phyloP scores from a whole-genome alignment of 2,797 vertebrate species.

The Pangasius sanitwongsei region DNA sequence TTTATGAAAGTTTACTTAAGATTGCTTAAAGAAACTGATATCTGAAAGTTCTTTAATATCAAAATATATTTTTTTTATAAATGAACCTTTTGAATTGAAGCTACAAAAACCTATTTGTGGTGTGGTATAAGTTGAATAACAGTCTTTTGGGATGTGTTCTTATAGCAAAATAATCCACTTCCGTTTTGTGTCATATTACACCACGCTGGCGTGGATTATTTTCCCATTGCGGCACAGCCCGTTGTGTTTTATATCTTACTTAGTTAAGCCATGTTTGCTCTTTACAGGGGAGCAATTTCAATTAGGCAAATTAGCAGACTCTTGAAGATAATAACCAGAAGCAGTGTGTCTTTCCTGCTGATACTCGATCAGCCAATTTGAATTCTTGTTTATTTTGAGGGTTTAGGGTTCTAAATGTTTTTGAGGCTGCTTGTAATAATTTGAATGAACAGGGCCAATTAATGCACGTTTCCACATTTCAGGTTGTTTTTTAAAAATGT shows the following conservation, averaged over 20 bases:
- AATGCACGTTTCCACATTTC: neutral
- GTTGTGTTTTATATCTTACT: neutral
- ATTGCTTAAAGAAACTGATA: no score
- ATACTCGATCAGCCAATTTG: neutral
- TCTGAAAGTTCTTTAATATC: neutral
- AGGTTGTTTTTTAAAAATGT: neutral
- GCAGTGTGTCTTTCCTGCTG: neutral
- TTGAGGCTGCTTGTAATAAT: neutral
- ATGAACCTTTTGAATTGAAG: neutral
- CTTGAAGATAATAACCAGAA: neutral
- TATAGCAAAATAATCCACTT: neutral
- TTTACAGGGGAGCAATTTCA: neutral
- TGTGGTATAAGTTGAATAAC: neutral
- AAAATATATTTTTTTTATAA: neutral
- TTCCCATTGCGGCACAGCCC: neutral
- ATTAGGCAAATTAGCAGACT: neutral
- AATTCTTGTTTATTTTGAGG: neutral
- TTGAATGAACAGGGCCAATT: neutral
- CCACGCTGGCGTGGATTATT: neutral
- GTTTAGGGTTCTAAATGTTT: neutral
- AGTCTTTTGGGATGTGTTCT: neutral
- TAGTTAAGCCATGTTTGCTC: neutral
- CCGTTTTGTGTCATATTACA: neutral
- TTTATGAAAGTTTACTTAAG: neutral
- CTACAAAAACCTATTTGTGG: neutral